Evolutionary conservation across 2,797 vertebrate genomes (phyloP).

Genomic region (Micromesistius poutassou): DNA sequence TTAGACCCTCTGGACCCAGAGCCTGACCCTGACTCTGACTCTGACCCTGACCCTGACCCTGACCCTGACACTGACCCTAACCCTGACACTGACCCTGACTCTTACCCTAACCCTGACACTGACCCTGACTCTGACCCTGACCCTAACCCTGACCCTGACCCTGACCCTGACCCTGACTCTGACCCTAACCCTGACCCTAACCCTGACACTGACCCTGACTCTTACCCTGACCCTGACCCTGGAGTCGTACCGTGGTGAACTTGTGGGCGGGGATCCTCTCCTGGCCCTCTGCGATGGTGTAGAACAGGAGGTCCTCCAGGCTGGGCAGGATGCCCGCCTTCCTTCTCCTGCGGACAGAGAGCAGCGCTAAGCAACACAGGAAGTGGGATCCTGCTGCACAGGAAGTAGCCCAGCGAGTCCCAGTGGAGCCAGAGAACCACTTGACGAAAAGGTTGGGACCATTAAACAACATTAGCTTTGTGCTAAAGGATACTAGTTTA

Average conservation of each 20-base stretch:
- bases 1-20: too few relatives aligned
- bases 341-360: slow-evolving; percentile 77
- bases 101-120: too few relatives aligned
- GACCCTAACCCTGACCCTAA: not conserved
- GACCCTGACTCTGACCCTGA: too few relatives aligned
- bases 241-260: slow-evolving; percentile 89
- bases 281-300: slow-evolving; percentile 97
- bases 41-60: too few relatives aligned
- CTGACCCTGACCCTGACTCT: not conserved
- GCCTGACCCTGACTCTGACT: too few relatives aligned
- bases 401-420: not conserved
- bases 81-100: too few relatives aligned
- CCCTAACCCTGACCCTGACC: too few relatives aligned
- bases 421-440: not conserved
- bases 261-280: slow-evolving; percentile 98
- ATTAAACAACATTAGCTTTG: not conserved
- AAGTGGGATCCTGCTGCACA: not conserved
- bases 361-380: not conserved
- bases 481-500: slow-evolving; percentile 1
- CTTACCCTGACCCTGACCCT: not conserved
- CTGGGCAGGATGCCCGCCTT: slow-evolving; percentile 93
- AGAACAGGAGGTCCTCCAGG: slow-evolving; percentile 96
- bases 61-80: too few relatives aligned
- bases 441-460: not conserved
- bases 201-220: too few relatives aligned